A percentile compares a stretch with the other conserved stretches of the same genome.
Conservation (phyloP, 1,140 invertebrate species). For the Ladona fulva region DNA sequence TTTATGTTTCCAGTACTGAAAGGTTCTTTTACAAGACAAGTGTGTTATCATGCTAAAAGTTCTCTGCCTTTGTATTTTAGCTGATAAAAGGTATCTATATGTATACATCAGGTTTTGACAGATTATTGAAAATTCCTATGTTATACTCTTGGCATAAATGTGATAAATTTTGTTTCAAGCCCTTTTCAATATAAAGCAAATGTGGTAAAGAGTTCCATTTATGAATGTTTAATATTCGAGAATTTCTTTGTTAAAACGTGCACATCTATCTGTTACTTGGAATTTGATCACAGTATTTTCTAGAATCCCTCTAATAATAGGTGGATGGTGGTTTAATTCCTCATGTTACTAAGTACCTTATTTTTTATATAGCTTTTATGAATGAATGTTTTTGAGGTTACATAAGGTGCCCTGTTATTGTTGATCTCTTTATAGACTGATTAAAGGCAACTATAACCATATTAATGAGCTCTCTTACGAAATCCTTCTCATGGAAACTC, state of each 20-base stretch:
- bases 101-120: too few relatives aligned
- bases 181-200: background rate
- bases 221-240: background rate
- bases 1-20: too few relatives aligned
- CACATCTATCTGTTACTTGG: background rate
- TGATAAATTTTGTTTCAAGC: slow-evolving; percentile 10
- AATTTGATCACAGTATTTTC: slow-evolving; percentile 4
- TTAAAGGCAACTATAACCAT: background rate
- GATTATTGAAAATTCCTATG: background rate
- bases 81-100: too few relatives aligned
- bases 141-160: background rate
- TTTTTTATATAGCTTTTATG: slow-evolving; percentile 10
- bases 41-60: too few relatives aligned
- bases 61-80: too few relatives aligned
- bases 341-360: slow-evolving; percentile 10
- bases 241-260: background rate
- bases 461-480: background rate
- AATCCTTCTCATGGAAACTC: background rate
- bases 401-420: background rate
- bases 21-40: too few relatives aligned
- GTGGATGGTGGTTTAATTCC: background rate
- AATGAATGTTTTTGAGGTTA: background rate
- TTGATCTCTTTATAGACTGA: slow-evolving; percentile 6
- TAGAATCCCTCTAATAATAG: background rate
- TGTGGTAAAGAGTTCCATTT: slow-evolving; percentile 1